Base-by-base conservation (phyloP, 1,140 invertebrate genomes). In the Drosophila bifasciata region DNA sequence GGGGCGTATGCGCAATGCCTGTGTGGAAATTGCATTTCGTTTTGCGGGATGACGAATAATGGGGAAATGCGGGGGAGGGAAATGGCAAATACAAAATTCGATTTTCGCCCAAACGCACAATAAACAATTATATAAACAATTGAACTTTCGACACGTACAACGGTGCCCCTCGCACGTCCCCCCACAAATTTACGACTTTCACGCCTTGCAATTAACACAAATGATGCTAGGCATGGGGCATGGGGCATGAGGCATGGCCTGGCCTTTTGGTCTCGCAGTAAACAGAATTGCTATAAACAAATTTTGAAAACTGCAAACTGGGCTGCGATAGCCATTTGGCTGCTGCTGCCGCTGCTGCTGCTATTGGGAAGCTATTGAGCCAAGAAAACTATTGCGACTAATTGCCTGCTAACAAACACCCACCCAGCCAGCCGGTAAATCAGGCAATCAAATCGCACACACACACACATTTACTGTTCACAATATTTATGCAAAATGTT, bases 201-300 rank as follows among this genome's bases (percentile, higher is more conserved):
- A 62, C 77, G 81, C 77, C 61, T 52, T 56, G 63, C 77, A 72
- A 85, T 85, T 74, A 85, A 86, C 62, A 62, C 46, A 86, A 86
- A 81, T 77, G 80, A 86, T 80, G 23, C 73, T 60, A 74, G 72
- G 76, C 76, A 49, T 9, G 28, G n/a, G n/a, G n/a, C n/a, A n/a
- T n/a, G n/a, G n/a, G n/a, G n/a, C n/a, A n/a, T n/a, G n/a, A n/a
- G n/a, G 8, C 3, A 2, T 9, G 28, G 28, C 9, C 32, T 36
- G 32, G 32, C 11, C 32, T 13, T 36, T 58, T 62, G 23, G 25
- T 43, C 28, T 32, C 2, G 43, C 55, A 36, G 11, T 36, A 13
- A 36, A 36, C 11, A 36, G 3, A 13, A 36, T 13, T 36, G 3
- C 4, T 6, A 13, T 56, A 66, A 55, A 79, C 55, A 75, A 67